phyloP scores from a whole-genome alignment of 2,888 invertebrate genomes.

The Philonicus albiceps region DNA sequence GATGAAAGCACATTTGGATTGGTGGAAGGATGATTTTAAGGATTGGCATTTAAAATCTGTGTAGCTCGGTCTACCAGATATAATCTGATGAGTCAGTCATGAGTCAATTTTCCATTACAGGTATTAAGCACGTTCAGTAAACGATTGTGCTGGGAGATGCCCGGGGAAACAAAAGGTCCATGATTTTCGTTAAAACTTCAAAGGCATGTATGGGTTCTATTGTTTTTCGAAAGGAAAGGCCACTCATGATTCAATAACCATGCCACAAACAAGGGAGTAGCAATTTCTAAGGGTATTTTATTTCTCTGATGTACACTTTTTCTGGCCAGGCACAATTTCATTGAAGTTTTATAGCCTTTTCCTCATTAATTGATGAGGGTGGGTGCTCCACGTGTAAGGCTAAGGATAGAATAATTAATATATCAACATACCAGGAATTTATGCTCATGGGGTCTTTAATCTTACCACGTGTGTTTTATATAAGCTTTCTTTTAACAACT shows the following conservation, averaged over 20 bases:
- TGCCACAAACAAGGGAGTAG: background rate
- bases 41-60: background rate
- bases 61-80: background rate
- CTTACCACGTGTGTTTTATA: background rate
- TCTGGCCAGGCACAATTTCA: background rate
- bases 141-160: background rate
- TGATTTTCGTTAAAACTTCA: background rate
- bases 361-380: background rate
- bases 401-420: background rate
- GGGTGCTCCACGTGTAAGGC: background rate
- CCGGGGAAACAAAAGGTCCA: background rate
- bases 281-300: background rate
- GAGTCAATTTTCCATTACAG: background rate
- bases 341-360: background rate
- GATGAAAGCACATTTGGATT: background rate
- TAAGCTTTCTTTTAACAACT: background rate
- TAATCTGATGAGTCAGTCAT: background rate
- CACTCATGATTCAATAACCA: background rate
- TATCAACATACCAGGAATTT: background rate
- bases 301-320: background rate
- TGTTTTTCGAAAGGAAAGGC: background rate
- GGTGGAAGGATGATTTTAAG: background rate
- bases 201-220: background rate
- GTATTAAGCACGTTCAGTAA: background rate
- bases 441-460: background rate